phyloP scores from a whole-genome alignment of 2,888 invertebrate species.

The Nomada flava region DNA sequence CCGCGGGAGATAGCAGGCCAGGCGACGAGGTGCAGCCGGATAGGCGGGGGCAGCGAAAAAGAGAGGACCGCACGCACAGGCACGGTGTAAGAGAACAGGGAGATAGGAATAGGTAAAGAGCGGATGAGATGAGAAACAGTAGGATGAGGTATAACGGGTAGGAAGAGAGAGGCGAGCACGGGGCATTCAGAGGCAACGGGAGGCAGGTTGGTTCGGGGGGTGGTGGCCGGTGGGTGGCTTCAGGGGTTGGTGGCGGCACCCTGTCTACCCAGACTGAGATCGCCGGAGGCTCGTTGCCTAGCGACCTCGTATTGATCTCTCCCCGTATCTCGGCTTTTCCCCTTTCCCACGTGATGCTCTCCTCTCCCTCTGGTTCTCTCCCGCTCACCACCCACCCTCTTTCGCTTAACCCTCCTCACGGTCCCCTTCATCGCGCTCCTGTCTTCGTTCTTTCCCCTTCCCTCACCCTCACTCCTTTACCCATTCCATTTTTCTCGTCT shows the following conservation, averaged over 20 bases:
- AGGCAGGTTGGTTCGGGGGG: slow-evolving; percentile 48
- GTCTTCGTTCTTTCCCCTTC: slow-evolving; percentile 26
- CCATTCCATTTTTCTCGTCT: not conserved
- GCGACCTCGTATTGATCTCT: slow-evolving; percentile 85
- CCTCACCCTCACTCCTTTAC: slow-evolving; percentile 20
- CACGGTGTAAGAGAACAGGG: not conserved
- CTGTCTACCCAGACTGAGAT: slow-evolving; percentile 86
- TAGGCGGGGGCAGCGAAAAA: slow-evolving; percentile 16
- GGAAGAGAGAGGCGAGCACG: slow-evolving; percentile 56
- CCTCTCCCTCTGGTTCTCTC: slow-evolving; percentile 30
- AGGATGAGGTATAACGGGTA: slow-evolving; percentile 73
- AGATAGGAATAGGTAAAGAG: slow-evolving; percentile 54
- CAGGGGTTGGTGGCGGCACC: slow-evolving; percentile 85
- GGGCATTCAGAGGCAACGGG: slow-evolving; percentile 63
- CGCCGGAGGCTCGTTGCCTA: slow-evolving; percentile 84
- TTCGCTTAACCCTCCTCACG: slow-evolving; percentile 11
- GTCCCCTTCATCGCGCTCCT: slow-evolving; percentile 15
- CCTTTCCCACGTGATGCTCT: slow-evolving; percentile 75
- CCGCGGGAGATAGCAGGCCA: slow-evolving; percentile 49
- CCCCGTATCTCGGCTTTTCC: slow-evolving; percentile 80
- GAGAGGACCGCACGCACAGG: not conserved
- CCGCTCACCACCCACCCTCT: not conserved
- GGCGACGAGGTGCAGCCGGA: slow-evolving; percentile 50
- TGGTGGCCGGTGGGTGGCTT: slow-evolving; percentile 84
- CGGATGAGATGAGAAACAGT: slow-evolving; percentile 25